A percentile compares a stretch with the other conserved stretches of the same genome.
Conservation (phyloP, 2,888 invertebrate species). For the Napeogenes sylphis region DNA sequence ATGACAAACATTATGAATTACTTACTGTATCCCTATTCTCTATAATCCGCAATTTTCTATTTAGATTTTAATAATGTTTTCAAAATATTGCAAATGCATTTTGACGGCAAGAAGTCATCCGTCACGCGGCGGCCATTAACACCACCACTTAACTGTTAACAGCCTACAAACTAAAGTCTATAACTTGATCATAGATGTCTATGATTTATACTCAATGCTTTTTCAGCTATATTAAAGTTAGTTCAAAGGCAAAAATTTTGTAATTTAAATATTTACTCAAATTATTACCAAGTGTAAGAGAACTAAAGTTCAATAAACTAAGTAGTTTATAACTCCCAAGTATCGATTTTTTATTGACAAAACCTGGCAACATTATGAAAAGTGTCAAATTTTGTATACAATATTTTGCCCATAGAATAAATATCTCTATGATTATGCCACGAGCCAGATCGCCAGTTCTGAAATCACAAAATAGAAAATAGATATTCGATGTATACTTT, state of each 20-base stretch:
- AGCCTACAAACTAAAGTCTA: slow-evolving; percentile 20
- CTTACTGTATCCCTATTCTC: slow-evolving; percentile 37
- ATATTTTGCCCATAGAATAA: too few species aligned
- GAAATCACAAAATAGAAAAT: too few species aligned
- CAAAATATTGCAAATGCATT: slow-evolving; percentile 58
- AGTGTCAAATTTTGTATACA: too few species aligned
- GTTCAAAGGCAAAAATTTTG: too few species aligned
- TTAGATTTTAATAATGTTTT: slow-evolving; percentile 42
- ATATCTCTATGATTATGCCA: too few species aligned
- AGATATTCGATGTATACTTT: too few species aligned
- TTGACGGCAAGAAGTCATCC: slow-evolving; percentile 57
- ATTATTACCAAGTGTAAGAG: background rate
- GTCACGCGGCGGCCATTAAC: slow-evolving; percentile 68
- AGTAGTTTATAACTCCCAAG: too few species aligned
- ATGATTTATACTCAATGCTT: background rate
- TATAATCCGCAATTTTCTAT: slow-evolving; percentile 35
- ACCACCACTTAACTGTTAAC: slow-evolving; percentile 20
- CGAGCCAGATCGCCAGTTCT: too few species aligned
- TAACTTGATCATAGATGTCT: background rate
- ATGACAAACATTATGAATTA: slow-evolving; percentile 36
- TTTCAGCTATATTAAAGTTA: background rate
- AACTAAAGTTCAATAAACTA: background rate
- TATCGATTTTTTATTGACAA: too few species aligned
- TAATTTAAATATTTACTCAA: too few species aligned
- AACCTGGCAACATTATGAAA: too few species aligned